These are phyloP conservation scores for Ruditapes philippinarum DNA, from an alignment of 1,140 invertebrate genomes.

Conservation along the genomic window DNA sequence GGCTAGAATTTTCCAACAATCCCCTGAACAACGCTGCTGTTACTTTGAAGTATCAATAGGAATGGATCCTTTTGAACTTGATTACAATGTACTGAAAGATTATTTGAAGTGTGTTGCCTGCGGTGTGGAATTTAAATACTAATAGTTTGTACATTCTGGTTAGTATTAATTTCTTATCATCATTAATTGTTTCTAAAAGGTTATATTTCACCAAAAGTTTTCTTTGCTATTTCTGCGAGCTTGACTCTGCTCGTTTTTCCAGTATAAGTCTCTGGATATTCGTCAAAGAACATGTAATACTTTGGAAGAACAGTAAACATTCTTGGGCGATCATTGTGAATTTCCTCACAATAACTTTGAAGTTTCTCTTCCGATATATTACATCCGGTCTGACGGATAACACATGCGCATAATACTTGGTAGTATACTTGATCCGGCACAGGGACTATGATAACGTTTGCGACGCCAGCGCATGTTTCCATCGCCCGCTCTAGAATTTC, in stretches of 20 bases:
- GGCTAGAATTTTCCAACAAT: no score
- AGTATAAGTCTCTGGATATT: neutral
- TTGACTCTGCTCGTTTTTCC: slow-evolving; percentile 2
- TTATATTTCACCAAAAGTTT: no score
- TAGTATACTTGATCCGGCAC: slow-evolving; percentile 47
- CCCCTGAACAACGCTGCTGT: no score
- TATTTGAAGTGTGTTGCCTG: no score
- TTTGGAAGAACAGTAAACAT: slow-evolving; percentile 12
- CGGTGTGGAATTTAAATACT: no score
- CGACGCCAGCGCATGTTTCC: neutral
- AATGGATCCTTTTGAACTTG: no score
- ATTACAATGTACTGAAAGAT: no score
- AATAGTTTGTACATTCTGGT: no score
- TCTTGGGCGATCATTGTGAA: neutral
- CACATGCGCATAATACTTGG: slow-evolving; percentile 39
- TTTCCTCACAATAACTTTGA: neutral
- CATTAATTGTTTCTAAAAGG: no score
- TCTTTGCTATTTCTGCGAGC: neutral
- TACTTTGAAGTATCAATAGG: no score
- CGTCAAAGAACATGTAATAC: slow-evolving; percentile 21
- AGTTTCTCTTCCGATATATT: slow-evolving; percentile 10
- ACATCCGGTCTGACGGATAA: neutral
- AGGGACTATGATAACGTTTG: slow-evolving; percentile 34
- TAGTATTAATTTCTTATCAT: no score
- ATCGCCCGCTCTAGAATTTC: slow-evolving; percentile 37